Conservation (phyloP, 2,888 invertebrate genomes). For the Tolmerus cingulatus region DNA sequence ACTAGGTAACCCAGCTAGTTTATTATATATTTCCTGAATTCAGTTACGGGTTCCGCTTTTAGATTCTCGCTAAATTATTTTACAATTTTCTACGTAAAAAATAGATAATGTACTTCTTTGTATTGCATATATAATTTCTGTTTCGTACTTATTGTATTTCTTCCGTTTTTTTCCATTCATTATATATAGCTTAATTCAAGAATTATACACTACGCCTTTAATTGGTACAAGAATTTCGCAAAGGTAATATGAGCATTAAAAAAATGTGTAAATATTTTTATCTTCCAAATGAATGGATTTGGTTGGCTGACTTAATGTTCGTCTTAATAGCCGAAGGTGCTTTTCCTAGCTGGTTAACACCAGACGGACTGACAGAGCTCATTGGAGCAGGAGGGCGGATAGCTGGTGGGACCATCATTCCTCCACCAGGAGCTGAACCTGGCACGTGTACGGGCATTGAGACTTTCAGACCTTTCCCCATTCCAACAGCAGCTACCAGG, state of each 20-base stretch:
- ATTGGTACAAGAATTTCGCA: not conserved
- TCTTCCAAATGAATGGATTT: constrained; percentile 86
- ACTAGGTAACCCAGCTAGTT: too few relatives aligned
- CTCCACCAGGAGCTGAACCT: too few relatives aligned
- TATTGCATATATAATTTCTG: too few relatives aligned
- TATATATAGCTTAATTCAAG: too few relatives aligned
- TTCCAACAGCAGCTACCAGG: constrained; percentile 86
- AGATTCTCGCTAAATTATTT: too few relatives aligned
- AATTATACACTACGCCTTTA: not conserved
- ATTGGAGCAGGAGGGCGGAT: constrained; percentile 71
- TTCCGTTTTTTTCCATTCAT: too few relatives aligned
- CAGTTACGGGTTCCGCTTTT: too few relatives aligned
- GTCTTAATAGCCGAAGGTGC: constrained; percentile 91
- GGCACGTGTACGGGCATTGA: constrained; percentile 61
- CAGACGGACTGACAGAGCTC: constrained; percentile 68
- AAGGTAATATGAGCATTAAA: not conserved
- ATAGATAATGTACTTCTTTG: too few relatives aligned
- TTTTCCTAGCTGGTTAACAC: constrained; percentile 75
- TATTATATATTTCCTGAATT: too few relatives aligned
- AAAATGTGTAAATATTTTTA: constrained; percentile 55
- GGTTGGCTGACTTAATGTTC: constrained; percentile 89
- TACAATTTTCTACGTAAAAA: too few relatives aligned
- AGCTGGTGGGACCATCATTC: constrained; percentile 66
- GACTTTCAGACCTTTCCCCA: constrained; percentile 84
- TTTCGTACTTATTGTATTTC: too few relatives aligned